These are phyloP conservation scores for Ornithoptera alexandrae DNA, from an alignment of 2,888 invertebrate genomes.

Conservation along the genomic window DNA sequence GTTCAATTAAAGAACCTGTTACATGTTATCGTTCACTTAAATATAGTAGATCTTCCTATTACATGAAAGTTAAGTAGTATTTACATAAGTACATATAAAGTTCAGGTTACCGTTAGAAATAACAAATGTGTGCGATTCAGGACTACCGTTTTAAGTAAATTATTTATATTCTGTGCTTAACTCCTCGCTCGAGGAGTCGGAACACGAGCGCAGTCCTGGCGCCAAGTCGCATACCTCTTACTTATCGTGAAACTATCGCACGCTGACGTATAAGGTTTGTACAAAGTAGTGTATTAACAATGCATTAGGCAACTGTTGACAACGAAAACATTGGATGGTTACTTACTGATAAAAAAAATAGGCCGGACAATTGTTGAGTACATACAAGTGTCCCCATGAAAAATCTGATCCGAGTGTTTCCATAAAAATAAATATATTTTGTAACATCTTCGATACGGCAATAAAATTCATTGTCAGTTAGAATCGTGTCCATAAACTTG, in stretches of 20 bases:
- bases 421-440: no score
- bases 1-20: no score
- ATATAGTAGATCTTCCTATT: no score
- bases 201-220: slow-evolving; percentile 22
- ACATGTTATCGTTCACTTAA: no score
- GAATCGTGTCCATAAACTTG: no score
- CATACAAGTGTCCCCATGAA: no score
- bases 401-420: no score
- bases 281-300: slow-evolving; percentile 8
- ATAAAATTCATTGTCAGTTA: no score
- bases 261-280: slow-evolving; percentile 15
- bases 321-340: slow-evolving; percentile 16
- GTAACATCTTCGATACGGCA: no score
- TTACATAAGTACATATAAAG: no score
- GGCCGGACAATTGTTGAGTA: neutral
- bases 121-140: slow-evolving; percentile 4
- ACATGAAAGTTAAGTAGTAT: no score
- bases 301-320: slow-evolving; percentile 3
- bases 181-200: slow-evolving; percentile 6
- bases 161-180: slow-evolving; percentile 17
- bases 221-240: slow-evolving; percentile 18
- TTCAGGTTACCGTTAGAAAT: neutral
- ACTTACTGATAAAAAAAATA: slow-evolving; percentile 11
- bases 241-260: slow-evolving; percentile 1
- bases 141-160: slow-evolving; percentile 27